Conservation (phyloP, 1,140 invertebrate species). For the Zaprionus africanus region DNA sequence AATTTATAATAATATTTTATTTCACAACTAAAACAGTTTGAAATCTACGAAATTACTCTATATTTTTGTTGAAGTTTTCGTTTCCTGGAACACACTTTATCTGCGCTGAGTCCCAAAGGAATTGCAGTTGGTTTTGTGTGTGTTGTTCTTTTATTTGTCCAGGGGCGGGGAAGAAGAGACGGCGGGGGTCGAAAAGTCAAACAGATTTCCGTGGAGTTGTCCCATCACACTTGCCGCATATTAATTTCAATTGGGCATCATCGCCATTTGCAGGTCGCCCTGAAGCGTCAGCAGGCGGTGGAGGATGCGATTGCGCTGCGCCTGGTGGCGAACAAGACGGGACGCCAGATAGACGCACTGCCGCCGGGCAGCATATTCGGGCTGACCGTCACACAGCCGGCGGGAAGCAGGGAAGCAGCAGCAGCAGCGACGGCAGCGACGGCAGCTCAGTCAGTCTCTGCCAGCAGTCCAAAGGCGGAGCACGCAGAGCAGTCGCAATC, state of each 20-base stretch:
- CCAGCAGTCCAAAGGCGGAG: background rate
- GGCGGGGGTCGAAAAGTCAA: slow-evolving; percentile 52
- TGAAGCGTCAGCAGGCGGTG: slow-evolving; percentile 98
- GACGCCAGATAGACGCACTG: slow-evolving; percentile 91
- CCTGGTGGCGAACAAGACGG: slow-evolving; percentile 94
- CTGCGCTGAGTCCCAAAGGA: slow-evolving; percentile 52
- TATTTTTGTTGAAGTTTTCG: background rate
- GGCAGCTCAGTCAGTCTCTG: background rate
- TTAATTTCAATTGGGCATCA: slow-evolving; percentile 80
- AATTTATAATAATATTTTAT: background rate
- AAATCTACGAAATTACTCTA: background rate
- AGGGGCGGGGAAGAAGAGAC: background rate
- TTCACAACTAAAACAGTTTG: background rate
- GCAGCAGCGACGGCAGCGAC: background rate
- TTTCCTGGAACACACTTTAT: background rate
- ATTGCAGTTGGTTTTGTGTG: slow-evolving; percentile 47
- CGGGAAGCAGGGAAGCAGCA: slow-evolving; percentile 78
- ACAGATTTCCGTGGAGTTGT: slow-evolving; percentile 41
- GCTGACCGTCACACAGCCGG: slow-evolving; percentile 90
- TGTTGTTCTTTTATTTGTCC: slow-evolving; percentile 28
- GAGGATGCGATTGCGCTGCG: slow-evolving; percentile 98
- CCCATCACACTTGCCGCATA: slow-evolving; percentile 76
- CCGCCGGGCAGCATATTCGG: slow-evolving; percentile 97
- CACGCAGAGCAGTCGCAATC: background rate
- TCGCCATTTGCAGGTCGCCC: slow-evolving; percentile 90